phyloP scores from a whole-genome alignment of 2,113 vertebrate species.

The Columba janthina region DNA sequence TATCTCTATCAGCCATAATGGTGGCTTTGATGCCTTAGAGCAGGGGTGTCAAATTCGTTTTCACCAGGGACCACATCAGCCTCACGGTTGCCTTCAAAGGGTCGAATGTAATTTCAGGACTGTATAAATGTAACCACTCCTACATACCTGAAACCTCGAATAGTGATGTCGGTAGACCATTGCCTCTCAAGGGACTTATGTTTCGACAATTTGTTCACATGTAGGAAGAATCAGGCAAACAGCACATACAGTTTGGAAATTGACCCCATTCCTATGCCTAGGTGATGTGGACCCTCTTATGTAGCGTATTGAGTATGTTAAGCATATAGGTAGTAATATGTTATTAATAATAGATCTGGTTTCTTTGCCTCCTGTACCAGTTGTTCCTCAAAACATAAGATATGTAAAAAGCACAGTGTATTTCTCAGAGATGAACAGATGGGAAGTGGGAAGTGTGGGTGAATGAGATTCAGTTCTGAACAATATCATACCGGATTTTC shows the following conservation, averaged over 20 bases:
- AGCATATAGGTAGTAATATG: not conserved
- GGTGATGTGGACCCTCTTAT: not conserved
- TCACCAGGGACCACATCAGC: too few species aligned
- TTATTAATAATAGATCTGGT: not conserved
- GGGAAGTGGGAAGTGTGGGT: not conserved
- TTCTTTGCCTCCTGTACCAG: not conserved
- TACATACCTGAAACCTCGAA: not conserved
- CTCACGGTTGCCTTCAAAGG: too few species aligned
- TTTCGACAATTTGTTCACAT: not conserved
- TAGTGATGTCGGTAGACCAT: not conserved
- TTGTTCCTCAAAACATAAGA: not conserved
- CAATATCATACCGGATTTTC: not conserved
- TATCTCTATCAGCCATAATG: not conserved
- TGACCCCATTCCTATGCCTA: not conserved
- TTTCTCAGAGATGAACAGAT: not conserved
- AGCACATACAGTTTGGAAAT: not conserved
- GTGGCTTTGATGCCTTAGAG: not conserved
- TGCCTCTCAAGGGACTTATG: not conserved
- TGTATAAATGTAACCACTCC: too few species aligned
- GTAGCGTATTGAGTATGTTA: not conserved
- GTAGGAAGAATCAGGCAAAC: not conserved
- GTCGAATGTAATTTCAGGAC: too few species aligned
- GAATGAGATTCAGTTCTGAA: not conserved
- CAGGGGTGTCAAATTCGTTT: too few species aligned
- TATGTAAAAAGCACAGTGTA: not conserved